Conservation (phyloP, 1,140 invertebrate species). For the Chrysomallon squamiferum region DNA sequence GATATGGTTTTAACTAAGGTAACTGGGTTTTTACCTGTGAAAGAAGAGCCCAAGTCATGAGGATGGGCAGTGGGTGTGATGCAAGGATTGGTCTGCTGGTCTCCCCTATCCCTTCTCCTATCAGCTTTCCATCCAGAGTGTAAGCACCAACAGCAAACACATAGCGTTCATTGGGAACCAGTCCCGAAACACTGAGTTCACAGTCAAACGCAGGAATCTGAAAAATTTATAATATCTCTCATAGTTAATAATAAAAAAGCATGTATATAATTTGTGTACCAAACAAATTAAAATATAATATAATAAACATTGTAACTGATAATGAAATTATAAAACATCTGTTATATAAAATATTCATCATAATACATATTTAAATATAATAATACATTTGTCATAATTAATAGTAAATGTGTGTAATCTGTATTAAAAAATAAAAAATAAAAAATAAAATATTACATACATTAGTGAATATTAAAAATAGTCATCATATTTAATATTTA, state of each 20-base stretch:
- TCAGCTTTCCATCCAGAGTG: slow-evolving; percentile 57
- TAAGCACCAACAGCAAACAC: slow-evolving; percentile 63
- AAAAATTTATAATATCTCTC: not conserved
- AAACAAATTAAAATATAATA: no score
- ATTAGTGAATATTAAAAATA: no score
- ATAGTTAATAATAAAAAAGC: not conserved
- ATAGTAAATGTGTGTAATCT: no score
- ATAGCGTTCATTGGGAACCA: slow-evolving; percentile 57
- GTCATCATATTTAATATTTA: no score
- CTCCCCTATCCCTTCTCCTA: slow-evolving; percentile 59
- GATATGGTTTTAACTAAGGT: no score
- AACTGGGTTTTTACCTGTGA: slow-evolving; percentile 58
- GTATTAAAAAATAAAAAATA: no score
- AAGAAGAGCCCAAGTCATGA: slow-evolving; percentile 60
- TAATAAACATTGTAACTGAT: no score
- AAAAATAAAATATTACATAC: no score
- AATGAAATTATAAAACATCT: no score
- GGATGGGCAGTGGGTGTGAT: slow-evolving; percentile 54
- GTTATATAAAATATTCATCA: no score
- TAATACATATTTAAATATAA: no score
- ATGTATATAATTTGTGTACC: not conserved
- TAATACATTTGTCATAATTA: no score
- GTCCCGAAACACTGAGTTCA: slow-evolving; percentile 53
- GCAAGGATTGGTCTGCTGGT: slow-evolving; percentile 60
- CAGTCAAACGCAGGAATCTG: slow-evolving; percentile 46